Conservation (phyloP, 2,888 invertebrate genomes). For the Protophormia terraenovae region DNA sequence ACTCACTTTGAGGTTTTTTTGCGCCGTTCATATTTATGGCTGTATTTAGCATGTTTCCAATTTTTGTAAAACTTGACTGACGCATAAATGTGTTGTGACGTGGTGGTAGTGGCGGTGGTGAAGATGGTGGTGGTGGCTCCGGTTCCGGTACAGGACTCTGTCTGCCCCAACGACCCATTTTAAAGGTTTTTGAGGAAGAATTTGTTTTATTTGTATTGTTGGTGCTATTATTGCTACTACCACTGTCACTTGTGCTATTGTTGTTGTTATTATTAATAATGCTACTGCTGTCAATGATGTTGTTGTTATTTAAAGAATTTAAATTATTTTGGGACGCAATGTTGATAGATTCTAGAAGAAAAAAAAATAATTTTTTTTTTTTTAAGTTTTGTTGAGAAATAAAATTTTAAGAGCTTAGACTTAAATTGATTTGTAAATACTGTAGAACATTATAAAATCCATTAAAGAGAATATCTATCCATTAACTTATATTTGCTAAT, state of each 20-base stretch:
- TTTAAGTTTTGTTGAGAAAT: too few species aligned
- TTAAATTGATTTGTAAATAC: too few species aligned
- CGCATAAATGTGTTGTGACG: slow-evolving; percentile 82
- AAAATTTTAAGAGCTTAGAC: too few species aligned
- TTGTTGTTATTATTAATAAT: slow-evolving; percentile 19
- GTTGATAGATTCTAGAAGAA: slow-evolving; percentile 40
- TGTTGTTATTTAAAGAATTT: slow-evolving; percentile 25
- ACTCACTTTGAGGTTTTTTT: slow-evolving; percentile 78
- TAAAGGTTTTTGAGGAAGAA: slow-evolving; percentile 70
- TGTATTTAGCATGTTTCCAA: slow-evolving; percentile 85
- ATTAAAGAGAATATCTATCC: too few species aligned
- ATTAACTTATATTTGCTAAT: too few species aligned
- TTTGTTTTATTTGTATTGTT: slow-evolving; percentile 38
- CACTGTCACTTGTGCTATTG: neutral
- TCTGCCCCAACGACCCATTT: slow-evolving; percentile 80
- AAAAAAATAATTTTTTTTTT: neutral
- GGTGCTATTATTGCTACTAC: neutral
- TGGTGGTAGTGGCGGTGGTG: slow-evolving; percentile 78
- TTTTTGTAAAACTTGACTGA: slow-evolving; percentile 85
- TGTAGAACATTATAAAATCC: too few species aligned
- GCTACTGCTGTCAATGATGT: neutral
- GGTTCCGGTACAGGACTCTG: slow-evolving; percentile 80
- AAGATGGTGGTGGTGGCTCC: slow-evolving; percentile 72
- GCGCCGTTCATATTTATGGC: slow-evolving; percentile 82
- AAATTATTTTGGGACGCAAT: slow-evolving; percentile 52